These are phyloP conservation scores for Drosophila basisetae DNA, from an alignment of 2,888 invertebrate genomes.

Conservation along the genomic window DNA sequence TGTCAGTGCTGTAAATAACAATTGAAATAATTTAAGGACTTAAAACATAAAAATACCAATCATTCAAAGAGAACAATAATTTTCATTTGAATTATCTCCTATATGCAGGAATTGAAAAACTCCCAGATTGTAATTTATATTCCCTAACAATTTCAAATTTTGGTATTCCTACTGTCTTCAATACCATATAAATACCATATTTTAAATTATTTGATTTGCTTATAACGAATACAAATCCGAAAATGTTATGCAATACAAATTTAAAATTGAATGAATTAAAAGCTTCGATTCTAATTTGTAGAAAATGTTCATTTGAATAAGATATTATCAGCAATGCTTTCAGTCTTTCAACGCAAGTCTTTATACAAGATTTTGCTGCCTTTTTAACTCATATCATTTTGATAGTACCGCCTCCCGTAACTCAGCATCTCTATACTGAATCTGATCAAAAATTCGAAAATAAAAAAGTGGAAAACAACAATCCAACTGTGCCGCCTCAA, in stretches of 20 bases:
- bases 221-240: not conserved
- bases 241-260: not conserved
- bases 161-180: not conserved
- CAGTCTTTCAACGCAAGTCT: not conserved
- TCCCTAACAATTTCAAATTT: not conserved
- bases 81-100: not conserved
- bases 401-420: constrained; percentile 6
- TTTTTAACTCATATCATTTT: not conserved
- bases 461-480: constrained; percentile 2
- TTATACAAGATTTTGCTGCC: not conserved
- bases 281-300: not conserved
- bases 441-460: constrained; percentile 19
- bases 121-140: not conserved
- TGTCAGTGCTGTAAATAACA: not conserved
- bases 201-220: not conserved
- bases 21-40: not conserved
- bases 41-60: not conserved
- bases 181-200: not conserved
- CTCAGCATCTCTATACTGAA: constrained; percentile 15
- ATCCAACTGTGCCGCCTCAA: constrained; percentile 30
- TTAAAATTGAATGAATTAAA: not conserved
- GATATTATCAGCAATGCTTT: not conserved
- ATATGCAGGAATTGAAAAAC: not conserved
- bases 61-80: not conserved
- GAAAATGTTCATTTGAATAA: not conserved